These are phyloP conservation scores for Nephrotoma appendiculata DNA, from an alignment of 2,888 invertebrate species.

Conservation along the genomic window DNA sequence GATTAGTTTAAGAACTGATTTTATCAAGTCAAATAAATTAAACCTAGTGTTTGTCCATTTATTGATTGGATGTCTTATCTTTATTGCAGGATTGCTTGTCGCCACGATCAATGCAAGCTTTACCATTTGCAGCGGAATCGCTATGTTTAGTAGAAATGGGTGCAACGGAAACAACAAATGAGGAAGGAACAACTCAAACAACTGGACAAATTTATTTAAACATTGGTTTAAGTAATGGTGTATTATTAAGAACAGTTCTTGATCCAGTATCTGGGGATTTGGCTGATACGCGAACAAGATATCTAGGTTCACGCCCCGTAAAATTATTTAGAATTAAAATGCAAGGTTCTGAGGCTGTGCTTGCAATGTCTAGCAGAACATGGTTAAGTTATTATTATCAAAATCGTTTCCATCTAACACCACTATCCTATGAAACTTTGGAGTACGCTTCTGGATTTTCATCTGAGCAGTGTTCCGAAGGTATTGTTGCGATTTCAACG, in stretches of 20 bases:
- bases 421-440: slow-evolving; percentile 87
- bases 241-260: slow-evolving; percentile 79
- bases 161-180: slow-evolving; percentile 41
- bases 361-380: slow-evolving; percentile 94
- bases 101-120: slow-evolving; percentile 88
- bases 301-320: slow-evolving; percentile 89
- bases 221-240: slow-evolving; percentile 95
- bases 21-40: slow-evolving; percentile 4
- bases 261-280: slow-evolving; percentile 94
- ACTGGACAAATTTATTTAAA: slow-evolving; percentile 78
- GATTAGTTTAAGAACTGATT: slow-evolving; percentile 6
- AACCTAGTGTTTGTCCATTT: background rate
- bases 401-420: slow-evolving; percentile 88
- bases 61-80: slow-evolving; percentile 11
- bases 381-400: slow-evolving; percentile 99
- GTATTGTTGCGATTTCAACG: slow-evolving; percentile 96
- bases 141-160: slow-evolving; percentile 93
- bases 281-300: slow-evolving; percentile 92
- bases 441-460: slow-evolving; percentile 97
- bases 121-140: slow-evolving; percentile 93
- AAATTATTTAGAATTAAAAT: slow-evolving; percentile 91
- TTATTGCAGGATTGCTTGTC: slow-evolving; percentile 68
- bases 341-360: slow-evolving; percentile 90
- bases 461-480: slow-evolving; percentile 96
- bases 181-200: slow-evolving; percentile 39